Evolutionary conservation across 2,888 invertebrate species (phyloP).

Genomic region (Metallyticus violacea): DNA sequence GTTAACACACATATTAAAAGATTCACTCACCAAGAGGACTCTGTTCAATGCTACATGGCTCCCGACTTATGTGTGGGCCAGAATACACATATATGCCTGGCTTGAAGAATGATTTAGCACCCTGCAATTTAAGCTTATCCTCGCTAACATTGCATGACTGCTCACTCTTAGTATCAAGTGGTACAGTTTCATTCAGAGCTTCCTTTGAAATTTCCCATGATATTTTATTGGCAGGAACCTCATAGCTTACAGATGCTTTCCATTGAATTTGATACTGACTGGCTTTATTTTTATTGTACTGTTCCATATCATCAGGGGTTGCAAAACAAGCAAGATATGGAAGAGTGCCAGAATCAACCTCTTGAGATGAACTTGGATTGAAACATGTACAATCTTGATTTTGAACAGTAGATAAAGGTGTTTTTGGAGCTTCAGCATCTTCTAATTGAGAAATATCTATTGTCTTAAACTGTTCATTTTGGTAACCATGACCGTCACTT

Average conservation of each 20-base stretch:
- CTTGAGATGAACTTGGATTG: too few relatives aligned
- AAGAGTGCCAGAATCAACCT: neutral
- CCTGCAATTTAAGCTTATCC: neutral
- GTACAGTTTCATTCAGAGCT: too few relatives aligned
- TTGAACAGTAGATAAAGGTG: neutral
- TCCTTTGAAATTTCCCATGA: neutral
- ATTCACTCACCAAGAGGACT: constrained; percentile 38
- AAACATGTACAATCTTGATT: too few relatives aligned
- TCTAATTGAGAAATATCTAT: neutral
- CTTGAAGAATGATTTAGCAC: neutral
- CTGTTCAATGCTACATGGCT: constrained; percentile 37
- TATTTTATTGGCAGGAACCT: neutral
- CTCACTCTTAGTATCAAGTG: neutral
- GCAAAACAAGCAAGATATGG: neutral
- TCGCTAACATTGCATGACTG: neutral
- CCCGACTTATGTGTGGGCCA: constrained; percentile 35
- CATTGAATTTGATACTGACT: too few relatives aligned
- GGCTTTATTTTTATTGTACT: too few relatives aligned
- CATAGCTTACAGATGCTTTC: too few relatives aligned
- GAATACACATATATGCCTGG: neutral
- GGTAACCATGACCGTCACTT: neutral
- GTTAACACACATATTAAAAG: neutral
- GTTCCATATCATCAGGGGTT: neutral
- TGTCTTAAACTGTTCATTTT: neutral
- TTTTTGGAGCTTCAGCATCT: neutral